These are phyloP conservation scores for Calidris pugnax DNA, from an alignment of 2,113 vertebrate genomes.

Conservation along the genomic window DNA sequence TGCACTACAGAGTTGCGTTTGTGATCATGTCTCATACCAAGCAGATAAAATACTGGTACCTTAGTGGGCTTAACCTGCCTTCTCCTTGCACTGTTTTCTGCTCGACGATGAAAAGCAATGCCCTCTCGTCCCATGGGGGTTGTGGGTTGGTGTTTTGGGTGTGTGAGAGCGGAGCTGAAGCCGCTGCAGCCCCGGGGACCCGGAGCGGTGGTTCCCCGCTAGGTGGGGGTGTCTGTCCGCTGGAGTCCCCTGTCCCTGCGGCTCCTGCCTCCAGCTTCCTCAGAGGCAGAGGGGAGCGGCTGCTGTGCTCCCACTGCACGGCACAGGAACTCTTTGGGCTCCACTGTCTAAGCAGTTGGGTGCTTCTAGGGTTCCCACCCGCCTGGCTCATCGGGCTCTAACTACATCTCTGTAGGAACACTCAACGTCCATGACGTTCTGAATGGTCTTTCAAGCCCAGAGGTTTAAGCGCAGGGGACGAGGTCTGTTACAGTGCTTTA, in stretches of 20 bases:
- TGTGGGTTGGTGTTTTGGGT: neutral
- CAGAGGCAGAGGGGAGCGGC: neutral
- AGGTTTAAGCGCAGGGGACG: neutral
- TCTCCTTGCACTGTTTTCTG: neutral
- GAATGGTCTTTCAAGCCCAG: neutral
- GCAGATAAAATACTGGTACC: neutral
- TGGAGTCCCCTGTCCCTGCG: fast-evolving
- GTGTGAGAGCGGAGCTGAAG: neutral
- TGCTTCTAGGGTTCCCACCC: neutral
- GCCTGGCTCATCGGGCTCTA: neutral
- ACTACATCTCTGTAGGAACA: neutral
- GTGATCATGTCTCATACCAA: neutral
- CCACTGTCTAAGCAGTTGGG: neutral
- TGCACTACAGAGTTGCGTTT: neutral
- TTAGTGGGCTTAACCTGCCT: neutral
- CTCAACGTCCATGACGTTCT: fast-evolving
- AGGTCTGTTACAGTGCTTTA: neutral
- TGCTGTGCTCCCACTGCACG: fast-evolving
- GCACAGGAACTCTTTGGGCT: neutral
- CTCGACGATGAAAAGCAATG: neutral
- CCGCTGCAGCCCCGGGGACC: fast-evolving
- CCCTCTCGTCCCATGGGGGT: neutral
- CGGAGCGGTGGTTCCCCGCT: neutral
- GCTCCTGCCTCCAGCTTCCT: fast-evolving
- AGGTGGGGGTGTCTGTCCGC: constrained; percentile 40